Evolutionary conservation across 1,140 invertebrate species (phyloP).

Genomic region (Hypsibius dujardini): DNA sequence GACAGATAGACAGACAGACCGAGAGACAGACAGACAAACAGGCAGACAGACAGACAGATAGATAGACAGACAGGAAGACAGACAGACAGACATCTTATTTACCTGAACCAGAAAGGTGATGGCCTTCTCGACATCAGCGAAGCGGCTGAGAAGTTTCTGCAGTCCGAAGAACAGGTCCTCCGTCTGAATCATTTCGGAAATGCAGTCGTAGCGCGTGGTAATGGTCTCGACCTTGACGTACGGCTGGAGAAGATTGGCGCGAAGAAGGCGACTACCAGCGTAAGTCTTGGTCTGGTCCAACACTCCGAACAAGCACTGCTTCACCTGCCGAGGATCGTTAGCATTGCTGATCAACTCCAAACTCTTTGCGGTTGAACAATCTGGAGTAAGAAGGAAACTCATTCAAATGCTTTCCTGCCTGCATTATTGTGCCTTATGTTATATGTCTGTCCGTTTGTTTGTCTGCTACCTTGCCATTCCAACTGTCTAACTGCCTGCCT

Average conservation of each 20-base stretch:
- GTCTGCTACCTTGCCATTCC: too few species aligned
- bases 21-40: too few species aligned
- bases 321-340: slow-evolving; percentile 52
- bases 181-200: slow-evolving; percentile 50
- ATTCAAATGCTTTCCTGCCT: too few species aligned
- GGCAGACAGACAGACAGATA: too few species aligned
- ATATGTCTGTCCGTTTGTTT: too few species aligned
- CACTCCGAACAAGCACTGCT: slow-evolving; percentile 48
- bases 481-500: too few species aligned
- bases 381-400: too few species aligned
- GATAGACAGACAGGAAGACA: too few species aligned
- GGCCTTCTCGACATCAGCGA: neutral
- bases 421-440: too few species aligned
- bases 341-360: slow-evolving; percentile 45
- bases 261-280: slow-evolving; percentile 52
- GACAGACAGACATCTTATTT: too few species aligned
- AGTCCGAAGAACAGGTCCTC: slow-evolving; percentile 40
- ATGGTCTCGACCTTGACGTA: slow-evolving; percentile 42
- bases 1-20: too few species aligned
- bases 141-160: slow-evolving; percentile 26
- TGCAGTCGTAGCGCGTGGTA: slow-evolving; percentile 46
- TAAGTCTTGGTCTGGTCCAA: slow-evolving; percentile 59
- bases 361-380: slow-evolving; percentile 32
- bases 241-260: slow-evolving; percentile 65
- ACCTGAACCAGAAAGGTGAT: slow-evolving; percentile 11